Percentiles rank a stretch among this genome's conserved stretches.
phyloP scores from a whole-genome alignment of 2,888 invertebrate genomes.

The Coenonympha glycerion region DNA sequence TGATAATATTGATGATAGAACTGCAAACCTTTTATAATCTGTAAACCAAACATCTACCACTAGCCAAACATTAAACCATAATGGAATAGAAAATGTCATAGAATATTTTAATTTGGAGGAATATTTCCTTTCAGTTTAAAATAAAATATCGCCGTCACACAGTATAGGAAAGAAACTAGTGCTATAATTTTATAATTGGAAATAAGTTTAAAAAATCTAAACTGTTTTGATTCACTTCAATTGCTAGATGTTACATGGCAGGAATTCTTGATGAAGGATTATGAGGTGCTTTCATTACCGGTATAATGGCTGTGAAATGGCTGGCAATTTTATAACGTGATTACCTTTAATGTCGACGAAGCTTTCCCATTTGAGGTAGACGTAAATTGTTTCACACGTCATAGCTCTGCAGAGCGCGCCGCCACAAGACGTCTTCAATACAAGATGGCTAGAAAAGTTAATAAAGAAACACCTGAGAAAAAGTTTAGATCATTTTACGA shows the following conservation, averaged over 20 bases:
- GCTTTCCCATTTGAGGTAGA: constrained; percentile 29
- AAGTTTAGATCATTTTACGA: constrained; percentile 49
- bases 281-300: constrained; percentile 28
- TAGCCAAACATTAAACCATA: no score
- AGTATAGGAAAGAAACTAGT: no score
- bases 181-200: neutral
- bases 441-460: constrained; percentile 21
- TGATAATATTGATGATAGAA: no score
- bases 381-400: constrained; percentile 26
- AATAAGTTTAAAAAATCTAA: neutral
- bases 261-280: constrained; percentile 22
- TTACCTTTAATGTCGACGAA: constrained; percentile 32
- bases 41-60: no score
- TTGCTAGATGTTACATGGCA: constrained; percentile 15
- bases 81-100: no score
- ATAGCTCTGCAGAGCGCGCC: constrained; percentile 9
- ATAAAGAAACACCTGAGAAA: constrained; percentile 13
- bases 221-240: constrained; percentile 12
- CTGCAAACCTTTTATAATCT: no score
- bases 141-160: no score
- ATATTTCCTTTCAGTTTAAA: no score
- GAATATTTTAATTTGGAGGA: no score
- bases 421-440: constrained; percentile 20
- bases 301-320: constrained; percentile 32
- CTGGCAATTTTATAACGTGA: constrained; percentile 33